Evolutionary conservation across 2,797 vertebrate species (phyloP), one percentile per base, ranked within the genome.

Genomic region (Anas bahamensis): DNA sequence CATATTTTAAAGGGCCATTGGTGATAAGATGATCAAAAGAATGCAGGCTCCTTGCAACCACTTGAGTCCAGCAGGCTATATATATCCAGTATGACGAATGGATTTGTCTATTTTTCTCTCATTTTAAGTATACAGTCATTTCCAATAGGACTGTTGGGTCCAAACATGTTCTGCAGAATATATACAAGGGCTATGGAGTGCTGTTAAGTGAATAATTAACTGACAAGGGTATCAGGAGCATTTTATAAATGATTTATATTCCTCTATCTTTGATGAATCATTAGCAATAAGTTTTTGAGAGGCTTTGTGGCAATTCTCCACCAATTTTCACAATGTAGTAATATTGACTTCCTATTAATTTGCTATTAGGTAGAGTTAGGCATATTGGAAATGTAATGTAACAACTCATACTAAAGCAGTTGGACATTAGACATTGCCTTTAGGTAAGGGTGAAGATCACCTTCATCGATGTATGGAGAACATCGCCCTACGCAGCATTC

Each of bases 401-500:
- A 2, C 33, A 46, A 59, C 35, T 84, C 71, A 6, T 2, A 1
- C 8, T 4, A 21, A 28, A 88, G 52, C 33, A 50, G 29, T 39
- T 4, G 1, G 11, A 4, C 0, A 0, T 33, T 53, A 55, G 28
- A 29, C 6, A 4, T 31, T 29, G 59, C 42, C 7, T 23, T 69
- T 60, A 2, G 37, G 4, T 35, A 28, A 52, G 19, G 37, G 17
- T 68, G 6, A 65, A 61, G 61, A 41, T 66, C 75, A 24, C 16
- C 44, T 52, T 55, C 44, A 35, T 24, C 44, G 8, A 2, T 1
- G 28, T 46, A 28, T 15, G 59, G 89, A 35, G 71, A 28, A 6
- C 10, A 1, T 9, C 2, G 15, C 0, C 0, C 22, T 41, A 13
- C 7, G n/a, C 18, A 85, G 39, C 35, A 9, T 23, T 52, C 21